Evolutionary conservation across 2,113 vertebrate species (phyloP), one percentile per base, ranked within the genome.

Genomic region (Nerophis ophidion): DNA sequence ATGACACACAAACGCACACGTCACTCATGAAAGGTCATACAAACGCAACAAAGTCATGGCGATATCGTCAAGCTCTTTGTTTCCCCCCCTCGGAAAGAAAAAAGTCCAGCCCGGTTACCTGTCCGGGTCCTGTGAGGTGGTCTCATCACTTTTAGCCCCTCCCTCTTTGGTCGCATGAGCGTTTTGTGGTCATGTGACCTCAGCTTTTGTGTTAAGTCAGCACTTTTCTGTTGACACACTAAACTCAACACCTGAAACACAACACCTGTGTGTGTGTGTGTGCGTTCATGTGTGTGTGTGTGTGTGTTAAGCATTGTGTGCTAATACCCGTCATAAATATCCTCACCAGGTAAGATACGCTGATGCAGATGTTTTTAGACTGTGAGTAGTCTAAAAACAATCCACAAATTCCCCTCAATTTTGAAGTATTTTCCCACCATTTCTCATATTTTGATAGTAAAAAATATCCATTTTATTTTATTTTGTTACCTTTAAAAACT

Each of bases 211-310:
- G 79, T 71, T 70, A 60, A 79, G 79, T 84, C 85, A 82, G 84
- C 81, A 80, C 48, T 80, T 84, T 78, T 79, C 68, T 87, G 75
- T 85, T 87, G 82, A 86, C 79, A 85, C 53, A 48, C 69, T 81
- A 82, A 72, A 84, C 81, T 68, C 67, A 34, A 64, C 48, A 68
- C 66, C 42, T 15, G 15, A 16, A 68, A 61, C 70, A 74, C 65
- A 68, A 75, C 12, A 83, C 62, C 66, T 61, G 4, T 55, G 67
- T 59, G 59, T 77, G 50, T 65, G 17, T 57, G 46, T 44, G 50
- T 52, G 50, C 10, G 17, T 10, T 8, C 9, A 5, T 6, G 48
- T n/a, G 48, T 14, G 48, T n/a, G 48, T n/a, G 48, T n/a, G 48
- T 17, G 49, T 17, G 49, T 17, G 49, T 51, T 35, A 9, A 26